Evolutionary conservation across 2,888 invertebrate species (phyloP).

Genomic region (Rhodophaea formosa): DNA sequence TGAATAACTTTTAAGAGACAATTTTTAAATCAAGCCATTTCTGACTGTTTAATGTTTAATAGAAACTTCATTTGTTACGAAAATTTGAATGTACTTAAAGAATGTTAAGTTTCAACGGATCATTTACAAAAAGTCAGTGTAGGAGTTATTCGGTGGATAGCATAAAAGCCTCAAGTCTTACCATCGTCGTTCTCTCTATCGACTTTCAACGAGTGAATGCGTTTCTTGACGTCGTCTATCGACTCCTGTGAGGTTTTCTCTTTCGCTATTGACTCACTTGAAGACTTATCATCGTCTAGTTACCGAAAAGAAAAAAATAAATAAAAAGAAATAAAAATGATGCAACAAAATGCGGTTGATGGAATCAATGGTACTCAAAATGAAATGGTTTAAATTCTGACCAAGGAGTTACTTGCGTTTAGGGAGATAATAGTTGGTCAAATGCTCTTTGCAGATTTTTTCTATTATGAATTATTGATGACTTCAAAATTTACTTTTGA

Average conservation of each 20-base stretch:
- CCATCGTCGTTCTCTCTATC: conserved; percentile 75
- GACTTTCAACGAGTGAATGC: conserved; percentile 73
- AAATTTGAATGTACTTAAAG: too few species aligned
- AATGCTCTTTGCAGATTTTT: too few species aligned
- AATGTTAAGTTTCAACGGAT: too few species aligned
- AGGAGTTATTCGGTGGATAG: neutral
- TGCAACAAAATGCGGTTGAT: conserved; percentile 20
- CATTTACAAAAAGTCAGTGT: neutral
- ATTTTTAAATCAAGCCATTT: too few species aligned
- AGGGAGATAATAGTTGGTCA: too few species aligned
- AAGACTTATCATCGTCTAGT: conserved; percentile 50
- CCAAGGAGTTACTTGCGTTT: neutral
- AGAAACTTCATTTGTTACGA: too few species aligned
- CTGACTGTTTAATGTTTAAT: too few species aligned
- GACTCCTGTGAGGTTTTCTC: conserved; percentile 65
- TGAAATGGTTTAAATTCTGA: neutral
- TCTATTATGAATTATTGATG: too few species aligned
- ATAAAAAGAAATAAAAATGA: conserved; percentile 32
- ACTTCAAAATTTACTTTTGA: too few species aligned
- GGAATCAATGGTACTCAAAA: conserved; percentile 18
- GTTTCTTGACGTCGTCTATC: conserved; percentile 70
- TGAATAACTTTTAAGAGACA: too few species aligned
- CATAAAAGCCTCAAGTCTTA: conserved; percentile 46
- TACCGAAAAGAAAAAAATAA: conserved; percentile 24
- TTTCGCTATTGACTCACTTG: conserved; percentile 54